Percentiles rank a stretch among this genome's conserved stretches.
Conservation (phyloP, 2,113 vertebrate genomes). For the Alligator sinensis region DNA sequence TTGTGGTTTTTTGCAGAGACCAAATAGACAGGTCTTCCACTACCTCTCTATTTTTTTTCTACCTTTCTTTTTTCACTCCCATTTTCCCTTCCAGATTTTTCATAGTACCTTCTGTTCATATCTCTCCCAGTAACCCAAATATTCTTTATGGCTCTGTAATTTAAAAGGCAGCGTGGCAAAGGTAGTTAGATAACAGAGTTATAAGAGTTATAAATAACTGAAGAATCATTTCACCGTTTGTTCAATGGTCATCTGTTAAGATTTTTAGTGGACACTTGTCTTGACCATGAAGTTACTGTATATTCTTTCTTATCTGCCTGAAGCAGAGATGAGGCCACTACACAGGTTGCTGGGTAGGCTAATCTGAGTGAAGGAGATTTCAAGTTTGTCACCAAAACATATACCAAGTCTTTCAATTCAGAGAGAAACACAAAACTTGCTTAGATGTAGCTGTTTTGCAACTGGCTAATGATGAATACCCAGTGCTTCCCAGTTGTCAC, state of each 20-base stretch:
- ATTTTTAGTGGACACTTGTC: neutral
- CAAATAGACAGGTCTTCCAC: neutral
- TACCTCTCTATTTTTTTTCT: neutral
- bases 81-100: neutral
- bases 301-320: neutral
- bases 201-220: neutral
- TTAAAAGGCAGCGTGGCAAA: neutral
- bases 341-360: neutral
- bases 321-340: accelerated
- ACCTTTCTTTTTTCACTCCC: neutral
- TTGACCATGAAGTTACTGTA: neutral
- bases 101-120: neutral
- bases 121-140: neutral
- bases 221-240: no score
- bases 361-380: neutral
- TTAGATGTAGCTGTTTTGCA: neutral
- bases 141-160: neutral
- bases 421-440: neutral
- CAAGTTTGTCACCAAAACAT: neutral
- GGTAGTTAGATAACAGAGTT: no score
- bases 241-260: neutral
- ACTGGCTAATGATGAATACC: accelerated
- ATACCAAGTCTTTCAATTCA: neutral
- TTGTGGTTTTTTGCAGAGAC: neutral
- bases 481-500: neutral